Conservation (phyloP, 1,140 invertebrate genomes). For the Ephestia elutella region DNA sequence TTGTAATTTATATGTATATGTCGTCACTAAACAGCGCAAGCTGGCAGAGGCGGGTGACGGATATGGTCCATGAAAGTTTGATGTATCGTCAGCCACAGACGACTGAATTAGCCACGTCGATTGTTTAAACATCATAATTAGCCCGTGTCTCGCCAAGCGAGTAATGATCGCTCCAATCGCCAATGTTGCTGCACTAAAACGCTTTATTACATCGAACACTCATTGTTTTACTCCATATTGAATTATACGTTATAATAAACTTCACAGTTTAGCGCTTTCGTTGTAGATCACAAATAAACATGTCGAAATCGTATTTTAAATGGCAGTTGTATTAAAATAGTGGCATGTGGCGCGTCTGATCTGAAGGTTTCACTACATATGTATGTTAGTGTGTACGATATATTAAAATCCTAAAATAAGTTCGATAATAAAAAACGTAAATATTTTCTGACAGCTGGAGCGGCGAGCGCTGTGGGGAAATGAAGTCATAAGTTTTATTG, state of each 20-base stretch:
- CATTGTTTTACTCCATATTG: neutral
- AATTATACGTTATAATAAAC: conserved; percentile 2
- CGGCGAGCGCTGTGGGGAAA: no score
- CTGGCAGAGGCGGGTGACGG: no score
- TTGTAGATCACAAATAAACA: neutral
- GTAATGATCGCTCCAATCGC: conserved; percentile 13
- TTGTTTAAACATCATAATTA: conserved; percentile 35
- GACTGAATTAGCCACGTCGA: no score
- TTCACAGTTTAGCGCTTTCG: neutral
- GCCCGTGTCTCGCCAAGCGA: conserved; percentile 19
- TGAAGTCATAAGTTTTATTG: no score
- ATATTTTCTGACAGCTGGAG: no score
- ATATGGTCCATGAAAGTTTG: no score
- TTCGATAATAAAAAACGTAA: no score
- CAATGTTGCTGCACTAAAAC: conserved; percentile 4
- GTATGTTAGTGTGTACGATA: no score
- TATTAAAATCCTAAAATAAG: no score
- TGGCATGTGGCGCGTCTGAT: neutral
- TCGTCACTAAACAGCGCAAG: no score
- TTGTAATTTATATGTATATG: no score
- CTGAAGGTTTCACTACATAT: neutral
- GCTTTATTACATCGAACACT: neutral
- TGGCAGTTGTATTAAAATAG: neutral
- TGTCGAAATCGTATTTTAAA: neutral
- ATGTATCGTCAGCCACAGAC: no score